Evolutionary conservation across 2,797 vertebrate species (phyloP).

Genomic region (Poecilia picta): DNA sequence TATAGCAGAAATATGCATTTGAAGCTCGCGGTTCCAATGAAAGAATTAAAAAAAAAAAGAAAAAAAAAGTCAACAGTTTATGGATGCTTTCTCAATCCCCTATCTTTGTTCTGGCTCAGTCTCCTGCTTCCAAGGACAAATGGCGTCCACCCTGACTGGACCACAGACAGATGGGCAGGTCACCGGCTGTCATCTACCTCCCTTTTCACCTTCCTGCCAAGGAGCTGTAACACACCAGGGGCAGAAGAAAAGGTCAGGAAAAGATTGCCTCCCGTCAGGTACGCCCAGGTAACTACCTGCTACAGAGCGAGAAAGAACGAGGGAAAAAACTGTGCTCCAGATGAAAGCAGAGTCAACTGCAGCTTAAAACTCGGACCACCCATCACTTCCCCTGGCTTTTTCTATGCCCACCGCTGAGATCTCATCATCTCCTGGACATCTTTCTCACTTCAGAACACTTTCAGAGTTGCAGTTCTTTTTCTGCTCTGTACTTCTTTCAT

Average conservation of each 20-base stretch:
- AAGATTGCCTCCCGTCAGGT: conserved; percentile 40
- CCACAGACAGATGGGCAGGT: conserved; percentile 52
- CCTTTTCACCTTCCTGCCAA: conserved; percentile 26
- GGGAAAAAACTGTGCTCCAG: conserved; percentile 6
- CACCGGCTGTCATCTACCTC: conserved; percentile 56
- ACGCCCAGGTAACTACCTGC: conserved; percentile 38
- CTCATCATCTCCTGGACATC: conserved; percentile 20
- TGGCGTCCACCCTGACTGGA: conserved; percentile 33
- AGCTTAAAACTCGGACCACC: conserved; percentile 39
- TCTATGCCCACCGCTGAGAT: conserved; percentile 31
- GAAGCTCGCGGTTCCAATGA: too few species aligned
- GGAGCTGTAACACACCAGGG: conserved; percentile 37
- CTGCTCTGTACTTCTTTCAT: background rate
- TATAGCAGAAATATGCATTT: too few species aligned
- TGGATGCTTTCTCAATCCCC: conserved; percentile 7
- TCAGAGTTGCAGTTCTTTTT: background rate
- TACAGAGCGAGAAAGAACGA: background rate
- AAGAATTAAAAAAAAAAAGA: too few species aligned
- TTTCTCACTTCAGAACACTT: conserved; percentile 11
- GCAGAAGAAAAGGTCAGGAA: conserved; percentile 30
- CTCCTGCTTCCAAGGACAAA: conserved; percentile 65
- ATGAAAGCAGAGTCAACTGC: conserved; percentile 12
- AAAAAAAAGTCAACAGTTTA: too few species aligned
- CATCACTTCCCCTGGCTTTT: conserved; percentile 9
- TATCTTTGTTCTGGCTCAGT: conserved; percentile 23